Conservation (phyloP, 1,140 invertebrate species). For the Sminthurinus signatus region DNA sequence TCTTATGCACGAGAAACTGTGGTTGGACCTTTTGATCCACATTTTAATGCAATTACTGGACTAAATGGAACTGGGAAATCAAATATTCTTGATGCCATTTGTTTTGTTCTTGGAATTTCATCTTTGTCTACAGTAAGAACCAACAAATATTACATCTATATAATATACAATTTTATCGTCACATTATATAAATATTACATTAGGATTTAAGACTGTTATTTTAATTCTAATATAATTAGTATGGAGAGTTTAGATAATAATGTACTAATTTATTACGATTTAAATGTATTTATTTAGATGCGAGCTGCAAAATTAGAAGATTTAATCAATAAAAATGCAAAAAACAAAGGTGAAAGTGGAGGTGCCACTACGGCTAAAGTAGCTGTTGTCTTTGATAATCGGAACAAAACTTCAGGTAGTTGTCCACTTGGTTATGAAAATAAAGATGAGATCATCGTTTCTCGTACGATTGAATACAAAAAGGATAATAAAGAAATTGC, state of each 20-base stretch:
- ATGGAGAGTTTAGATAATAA: too few species aligned
- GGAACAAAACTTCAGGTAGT: slow-evolving; percentile 58
- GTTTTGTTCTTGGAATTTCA: slow-evolving; percentile 92
- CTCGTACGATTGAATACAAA: slow-evolving; percentile 63
- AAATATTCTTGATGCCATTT: slow-evolving; percentile 96
- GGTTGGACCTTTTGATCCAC: slow-evolving; percentile 73
- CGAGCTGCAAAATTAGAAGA: slow-evolving; percentile 84
- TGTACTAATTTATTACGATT: too few species aligned
- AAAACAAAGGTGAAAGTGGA: slow-evolving; percentile 65
- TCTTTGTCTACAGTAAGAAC: slow-evolving; percentile 77
- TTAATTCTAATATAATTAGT: too few species aligned
- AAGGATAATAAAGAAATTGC: background rate
- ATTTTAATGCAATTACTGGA: slow-evolving; percentile 98
- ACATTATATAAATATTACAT: too few species aligned
- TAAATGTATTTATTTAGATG: slow-evolving; percentile 47
- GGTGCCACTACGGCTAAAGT: slow-evolving; percentile 63
- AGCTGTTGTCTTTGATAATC: slow-evolving; percentile 93
- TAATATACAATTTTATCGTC: too few species aligned
- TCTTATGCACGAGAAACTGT: slow-evolving; percentile 91
- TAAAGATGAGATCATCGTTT: slow-evolving; percentile 85
- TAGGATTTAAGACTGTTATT: too few species aligned
- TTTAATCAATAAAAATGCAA: slow-evolving; percentile 95
- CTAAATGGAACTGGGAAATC: slow-evolving; percentile 98
- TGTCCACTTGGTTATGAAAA: slow-evolving; percentile 90
- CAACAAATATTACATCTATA: too few species aligned